Conservation (phyloP, 1,140 invertebrate species). For the Hydropsyche tenuis region DNA sequence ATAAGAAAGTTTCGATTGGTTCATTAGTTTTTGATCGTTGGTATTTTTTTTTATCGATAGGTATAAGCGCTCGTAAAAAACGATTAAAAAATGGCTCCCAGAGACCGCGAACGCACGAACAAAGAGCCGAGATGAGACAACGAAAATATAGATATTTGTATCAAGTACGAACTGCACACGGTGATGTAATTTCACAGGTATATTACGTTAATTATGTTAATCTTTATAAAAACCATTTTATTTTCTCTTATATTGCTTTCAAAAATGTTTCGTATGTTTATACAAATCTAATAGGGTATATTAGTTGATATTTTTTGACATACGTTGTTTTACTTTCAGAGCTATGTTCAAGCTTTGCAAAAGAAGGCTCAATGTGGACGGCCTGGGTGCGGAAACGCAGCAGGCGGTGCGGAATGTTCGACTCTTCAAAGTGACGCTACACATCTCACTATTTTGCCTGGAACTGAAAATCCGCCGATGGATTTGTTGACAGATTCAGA, state of each 20-base stretch:
- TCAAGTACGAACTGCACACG: conserved; percentile 85
- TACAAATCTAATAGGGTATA: background rate
- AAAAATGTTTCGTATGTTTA: background rate
- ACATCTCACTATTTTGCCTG: conserved; percentile 67
- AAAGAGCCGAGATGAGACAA: conserved; percentile 77
- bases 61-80: conserved; percentile 59
- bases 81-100: conserved; percentile 56
- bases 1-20: background rate
- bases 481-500: conserved; percentile 57
- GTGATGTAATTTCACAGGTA: conserved; percentile 88
- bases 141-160: conserved; percentile 88
- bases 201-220: too few relatives aligned
- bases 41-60: conserved; percentile 46
- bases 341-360: conserved; percentile 81
- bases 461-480: conserved; percentile 57
- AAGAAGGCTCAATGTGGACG: conserved; percentile 67
- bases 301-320: background rate
- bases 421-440: conserved; percentile 77
- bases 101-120: conserved; percentile 69
- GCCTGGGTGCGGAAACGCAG: conserved; percentile 59
- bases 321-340: conserved; percentile 63
- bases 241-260: too few relatives aligned
- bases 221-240: conserved; percentile 31
- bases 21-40: background rate
- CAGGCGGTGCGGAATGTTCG: conserved; percentile 70